Conservation (phyloP, 2,797 vertebrate species). For the Cyclura pinguis region DNA sequence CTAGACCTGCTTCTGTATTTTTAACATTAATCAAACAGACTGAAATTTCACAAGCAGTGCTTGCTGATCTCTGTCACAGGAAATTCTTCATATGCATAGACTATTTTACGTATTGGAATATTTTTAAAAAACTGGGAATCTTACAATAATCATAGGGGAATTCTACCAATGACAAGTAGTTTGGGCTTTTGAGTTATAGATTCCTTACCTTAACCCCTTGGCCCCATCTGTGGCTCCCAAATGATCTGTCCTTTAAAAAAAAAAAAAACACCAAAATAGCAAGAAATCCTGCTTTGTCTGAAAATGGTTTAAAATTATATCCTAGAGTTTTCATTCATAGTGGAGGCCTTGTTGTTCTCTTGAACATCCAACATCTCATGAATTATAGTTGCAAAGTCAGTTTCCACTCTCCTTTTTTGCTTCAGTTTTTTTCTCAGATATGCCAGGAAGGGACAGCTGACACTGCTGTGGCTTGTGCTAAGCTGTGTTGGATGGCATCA, state of each 20-base stretch:
- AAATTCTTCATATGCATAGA: not conserved
- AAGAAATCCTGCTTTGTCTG: slow-evolving; percentile 20
- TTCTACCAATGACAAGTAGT: no score
- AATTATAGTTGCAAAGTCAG: not conserved
- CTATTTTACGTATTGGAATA: not conserved
- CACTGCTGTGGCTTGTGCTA: not conserved
- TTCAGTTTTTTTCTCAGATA: not conserved
- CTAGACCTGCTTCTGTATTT: not conserved
- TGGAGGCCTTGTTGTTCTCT: not conserved
- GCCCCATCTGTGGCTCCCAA: not conserved
- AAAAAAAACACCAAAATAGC: not conserved
- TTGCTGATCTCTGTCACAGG: not conserved
- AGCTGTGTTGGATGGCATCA: not conserved
- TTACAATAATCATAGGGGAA: not conserved
- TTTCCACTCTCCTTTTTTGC: not conserved
- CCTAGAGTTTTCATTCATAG: not conserved
- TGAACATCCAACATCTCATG: not conserved
- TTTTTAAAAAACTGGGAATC: not conserved
- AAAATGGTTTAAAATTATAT: not conserved
- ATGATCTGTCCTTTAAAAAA: not conserved
- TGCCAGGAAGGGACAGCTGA: not conserved
- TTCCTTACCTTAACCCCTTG: not conserved
- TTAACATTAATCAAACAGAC: not conserved
- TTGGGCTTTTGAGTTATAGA: no score
- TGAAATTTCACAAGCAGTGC: not conserved